Evolutionary conservation across 37 sponge, comb jelly and placozoan genomes (phyloP).

Genomic region (Haliclona indistincta): DNA sequence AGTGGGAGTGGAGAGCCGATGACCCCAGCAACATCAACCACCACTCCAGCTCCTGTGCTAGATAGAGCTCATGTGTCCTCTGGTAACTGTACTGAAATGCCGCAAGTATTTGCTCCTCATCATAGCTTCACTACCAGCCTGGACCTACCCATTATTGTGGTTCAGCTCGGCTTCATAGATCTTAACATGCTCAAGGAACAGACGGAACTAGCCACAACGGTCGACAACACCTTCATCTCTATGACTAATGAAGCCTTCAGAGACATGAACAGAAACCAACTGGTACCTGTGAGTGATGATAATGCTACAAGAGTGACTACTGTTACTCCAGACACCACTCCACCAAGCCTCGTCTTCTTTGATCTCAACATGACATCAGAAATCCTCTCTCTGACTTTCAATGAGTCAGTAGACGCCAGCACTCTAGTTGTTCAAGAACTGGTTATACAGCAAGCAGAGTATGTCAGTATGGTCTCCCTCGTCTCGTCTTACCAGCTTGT

Average conservation of each 20-base stretch:
- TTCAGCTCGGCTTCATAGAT: slow-evolving; percentile 63
- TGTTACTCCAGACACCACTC: slow-evolving; percentile 47
- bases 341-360: slow-evolving; percentile 67
- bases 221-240: slow-evolving; percentile 62
- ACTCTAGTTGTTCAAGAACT: slow-evolving; percentile 35
- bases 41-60: background rate
- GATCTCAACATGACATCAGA: slow-evolving; percentile 72
- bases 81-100: background rate
- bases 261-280: slow-evolving; percentile 78
- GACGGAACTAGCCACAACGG: slow-evolving; percentile 53
- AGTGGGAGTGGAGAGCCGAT: background rate
- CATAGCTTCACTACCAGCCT: slow-evolving; percentile 38
- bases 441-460: slow-evolving; percentile 43
- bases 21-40: too few relatives aligned
- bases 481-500: slow-evolving; percentile 33
- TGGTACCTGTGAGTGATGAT: slow-evolving; percentile 24
- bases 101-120: slow-evolving; percentile 25
- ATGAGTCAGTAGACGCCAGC: slow-evolving; percentile 74
- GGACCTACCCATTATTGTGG: slow-evolving; percentile 57
- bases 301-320: slow-evolving; percentile 34
- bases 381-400: slow-evolving; percentile 70
- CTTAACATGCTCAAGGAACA: slow-evolving; percentile 64
- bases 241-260: slow-evolving; percentile 31
- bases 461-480: slow-evolving; percentile 28
- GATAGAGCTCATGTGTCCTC: background rate